These are phyloP conservation scores for Lepetodrilus schrolli DNA, from an alignment of 2,888 invertebrate species.

Conservation along the genomic window DNA sequence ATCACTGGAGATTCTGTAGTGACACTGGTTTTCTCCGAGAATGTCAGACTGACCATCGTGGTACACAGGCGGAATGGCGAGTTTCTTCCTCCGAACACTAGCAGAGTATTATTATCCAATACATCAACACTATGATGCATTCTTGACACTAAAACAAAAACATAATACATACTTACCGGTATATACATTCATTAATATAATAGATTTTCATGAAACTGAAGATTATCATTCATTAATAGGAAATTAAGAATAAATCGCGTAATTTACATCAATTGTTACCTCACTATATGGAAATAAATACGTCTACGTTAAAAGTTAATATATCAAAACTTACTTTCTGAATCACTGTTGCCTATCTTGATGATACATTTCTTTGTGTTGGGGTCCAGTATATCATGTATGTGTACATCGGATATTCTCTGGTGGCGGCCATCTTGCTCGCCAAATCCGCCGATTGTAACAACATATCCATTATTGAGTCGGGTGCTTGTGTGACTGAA, in stretches of 20 bases:
- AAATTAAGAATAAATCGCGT: no score
- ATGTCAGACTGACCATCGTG: conserved; percentile 36
- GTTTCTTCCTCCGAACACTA: conserved; percentile 74
- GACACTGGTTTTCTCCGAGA: not conserved
- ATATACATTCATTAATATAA: no score
- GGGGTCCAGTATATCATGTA: no score
- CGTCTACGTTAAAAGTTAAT: no score
- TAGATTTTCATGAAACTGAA: no score
- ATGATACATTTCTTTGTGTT: no score
- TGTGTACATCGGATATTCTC: conserved; percentile 55
- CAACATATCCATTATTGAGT: conserved; percentile 37
- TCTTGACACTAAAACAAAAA: conserved; percentile 55
- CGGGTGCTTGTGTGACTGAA: conserved; percentile 61
- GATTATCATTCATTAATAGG: no score
- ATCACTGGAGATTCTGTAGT: not conserved
- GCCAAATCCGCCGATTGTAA: conserved; percentile 69
- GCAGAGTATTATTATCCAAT: conserved; percentile 54
- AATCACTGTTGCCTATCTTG: no score
- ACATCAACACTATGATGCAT: conserved; percentile 62
- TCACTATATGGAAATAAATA: no score
- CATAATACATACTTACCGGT: no score
- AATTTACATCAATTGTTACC: no score
- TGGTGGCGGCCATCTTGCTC: conserved; percentile 63
- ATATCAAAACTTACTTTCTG: no score
- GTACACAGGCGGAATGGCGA: conserved; percentile 67